Base-by-base conservation (phyloP, 2,797 vertebrate genomes). In the Spondyliosoma cantharus region DNA sequence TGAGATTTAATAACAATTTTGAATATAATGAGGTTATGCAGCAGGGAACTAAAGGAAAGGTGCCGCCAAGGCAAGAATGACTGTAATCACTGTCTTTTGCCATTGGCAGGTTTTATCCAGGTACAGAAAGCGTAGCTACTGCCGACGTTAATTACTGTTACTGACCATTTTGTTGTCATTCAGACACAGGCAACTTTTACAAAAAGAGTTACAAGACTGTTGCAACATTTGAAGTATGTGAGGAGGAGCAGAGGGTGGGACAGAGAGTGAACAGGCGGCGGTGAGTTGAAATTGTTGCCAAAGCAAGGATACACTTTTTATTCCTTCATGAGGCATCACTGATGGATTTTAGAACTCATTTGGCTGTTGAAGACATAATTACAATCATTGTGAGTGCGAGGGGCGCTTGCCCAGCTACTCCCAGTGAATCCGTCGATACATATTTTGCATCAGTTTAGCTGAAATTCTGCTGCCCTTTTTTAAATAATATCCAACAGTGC, bases 271-370 rank as follows among this genome's bases (percentile, higher is more conserved):
- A 22, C 2, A 22, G 7, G 49, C 20, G 43, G 49, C 4, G 7
- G 2, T 20, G 24, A 29, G 24, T 46, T 20, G 20, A 7, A 56
- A 45, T 46, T 45, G 50, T 67, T 52, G 5, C 13, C 16, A 66
- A 20, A 24, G 49, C 14, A 22, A 22, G 3, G 46, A 65, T 27
- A 19, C 15, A 2, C 6, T 29, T 32, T 54, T 25, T 43, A 19
- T 25, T 43, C 60, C 45, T 45, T 67, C 16, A 22, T 3, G 56
- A 17, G 29, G 56, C 56, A 11, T 37, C 63, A 22, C 20, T 66
- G 46, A 50, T 52, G 27, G 49, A 65, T 45, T 54, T 43, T 68
- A 43, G 25, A 54, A 68, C 37, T 56, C 27, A 19, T 24, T 42
- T 67, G 7, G 4, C 32, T 22, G n/a, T 13, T 45, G 16, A 56